Base-by-base conservation (phyloP, 2,797 vertebrate species). In the Perodicticus potto region DNA sequence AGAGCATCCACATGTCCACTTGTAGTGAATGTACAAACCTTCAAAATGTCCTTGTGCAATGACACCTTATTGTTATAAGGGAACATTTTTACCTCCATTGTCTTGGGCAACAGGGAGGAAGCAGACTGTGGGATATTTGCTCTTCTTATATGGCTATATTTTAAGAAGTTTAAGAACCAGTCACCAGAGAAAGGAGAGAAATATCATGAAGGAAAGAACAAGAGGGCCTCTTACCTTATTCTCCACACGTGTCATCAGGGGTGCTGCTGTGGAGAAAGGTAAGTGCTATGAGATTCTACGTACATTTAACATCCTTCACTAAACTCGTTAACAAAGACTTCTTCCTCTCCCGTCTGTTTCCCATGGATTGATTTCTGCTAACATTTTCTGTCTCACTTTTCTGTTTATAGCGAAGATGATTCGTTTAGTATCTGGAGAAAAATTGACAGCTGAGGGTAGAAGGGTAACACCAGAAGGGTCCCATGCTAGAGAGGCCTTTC, bases 241-340 rank as follows among this genome's bases (percentile, higher is more conserved):
- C 3, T 59, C 1, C 5, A 0, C 2, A 4, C 16, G 57, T 5
- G n/a, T 86, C 22, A 25, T 81, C 1, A 0, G 0, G 8, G n/a
- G 12, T 22, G 65, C 37, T 32, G 1, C 95, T 97, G 84, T 19
- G 87, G 61, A 90, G 43, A 29, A 45, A 70, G 40, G 0, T 14
- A n/a, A 27, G 12, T 5, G 6, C 49, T 22, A 0, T 91, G 74
- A 97, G 67, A 76, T 49, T 63, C 32, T 9, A 27, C 11, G 45
- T 45, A 40, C 7, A 61, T 40, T 57, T 59, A 53, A 61, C 67
- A 20, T 34, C 49, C 9, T 88, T 86, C 40, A 40, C 32, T 77
- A 53, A 85, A 17, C 40, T 16, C 12, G 8, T 40, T 80, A 59
- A n/a, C 34, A n/a, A 70, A 82, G 53, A 0, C 14, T 87, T 72